Evolutionary conservation across 2,797 vertebrate species (phyloP).

Genomic region (Diglossa cyanea): DNA sequence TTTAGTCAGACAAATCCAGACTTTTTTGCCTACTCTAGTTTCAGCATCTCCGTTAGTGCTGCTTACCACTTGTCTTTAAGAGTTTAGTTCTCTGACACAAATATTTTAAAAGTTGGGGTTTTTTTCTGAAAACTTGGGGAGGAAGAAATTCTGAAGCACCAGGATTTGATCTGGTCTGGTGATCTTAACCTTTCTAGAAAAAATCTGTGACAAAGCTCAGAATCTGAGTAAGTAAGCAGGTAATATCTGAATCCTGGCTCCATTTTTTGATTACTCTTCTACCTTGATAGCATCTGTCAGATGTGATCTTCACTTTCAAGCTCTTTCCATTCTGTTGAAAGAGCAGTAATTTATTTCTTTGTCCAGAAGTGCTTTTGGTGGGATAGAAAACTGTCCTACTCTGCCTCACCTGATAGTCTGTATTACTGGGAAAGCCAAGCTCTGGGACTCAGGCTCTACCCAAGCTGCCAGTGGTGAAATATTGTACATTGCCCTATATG

Average conservation of each 20-base stretch:
- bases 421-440: neutral
- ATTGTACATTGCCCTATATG: neutral
- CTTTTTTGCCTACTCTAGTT: neutral
- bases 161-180: neutral
- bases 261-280: neutral
- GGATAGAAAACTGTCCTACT: neutral
- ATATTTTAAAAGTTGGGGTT: accelerated
- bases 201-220: neutral
- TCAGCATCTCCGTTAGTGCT: neutral
- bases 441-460: neutral
- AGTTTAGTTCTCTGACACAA: neutral
- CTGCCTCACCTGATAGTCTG: neutral
- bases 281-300: neutral
- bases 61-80: neutral
- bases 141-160: neutral
- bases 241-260: neutral
- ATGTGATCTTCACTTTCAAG: neutral
- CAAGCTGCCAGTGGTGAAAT: neutral
- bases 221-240: neutral
- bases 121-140: neutral
- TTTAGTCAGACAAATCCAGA: neutral
- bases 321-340: neutral
- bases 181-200: neutral
- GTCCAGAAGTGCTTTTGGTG: neutral
- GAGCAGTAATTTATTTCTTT: neutral